Evolutionary conservation across 2,113 vertebrate species (phyloP), one percentile per base, ranked within the genome.

Genomic region (Pagrus major): DNA sequence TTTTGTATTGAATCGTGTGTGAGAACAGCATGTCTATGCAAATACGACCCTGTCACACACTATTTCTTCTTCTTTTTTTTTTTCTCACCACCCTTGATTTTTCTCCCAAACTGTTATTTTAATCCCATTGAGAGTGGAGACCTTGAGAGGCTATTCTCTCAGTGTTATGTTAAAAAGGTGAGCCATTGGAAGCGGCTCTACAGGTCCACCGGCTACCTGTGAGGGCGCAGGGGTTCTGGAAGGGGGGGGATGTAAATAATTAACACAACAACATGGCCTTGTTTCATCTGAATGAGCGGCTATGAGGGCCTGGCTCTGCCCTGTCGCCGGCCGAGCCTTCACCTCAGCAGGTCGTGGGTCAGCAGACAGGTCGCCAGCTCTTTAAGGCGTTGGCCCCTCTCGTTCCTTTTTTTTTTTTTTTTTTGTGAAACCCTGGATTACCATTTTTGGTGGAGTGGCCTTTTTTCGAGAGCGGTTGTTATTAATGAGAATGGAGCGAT

Each of bases 221-320:
- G 66, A 89, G 88, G 73, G 69, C 52, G 85, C 81, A 72, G 77
- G 60, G 79, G 42, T 85, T 70, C n/a, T 39, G 7, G 15, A 60
- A 23, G 65, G 78, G 83, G 41, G 83, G 41, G 85, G 63, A 71
- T 82, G 93, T 93, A 83, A 91, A 92, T 95, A 92, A 95, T 96
- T 96, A 94, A 95, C 95, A 95, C 93, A 95, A 96, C 93, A 95
- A 95, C 91, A 88, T 91, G 72, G 71, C 88, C 91, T 91, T 92
- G 89, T 94, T 95, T 93, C 94, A 95, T 94, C 86, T 95, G 92
- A 96, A 96, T 95, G 93, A 88, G 66, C 64, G 76, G 85, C 84
- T 77, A 23, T 55, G 79, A 80, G 79, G 84, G 80, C 70, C 82
- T 60, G 91, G 74, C 91, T 91, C 87, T 87, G 86, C 83, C 81